Evolutionary conservation across 1,140 invertebrate species (phyloP).

Genomic region (Lasaia peninsularis): DNA sequence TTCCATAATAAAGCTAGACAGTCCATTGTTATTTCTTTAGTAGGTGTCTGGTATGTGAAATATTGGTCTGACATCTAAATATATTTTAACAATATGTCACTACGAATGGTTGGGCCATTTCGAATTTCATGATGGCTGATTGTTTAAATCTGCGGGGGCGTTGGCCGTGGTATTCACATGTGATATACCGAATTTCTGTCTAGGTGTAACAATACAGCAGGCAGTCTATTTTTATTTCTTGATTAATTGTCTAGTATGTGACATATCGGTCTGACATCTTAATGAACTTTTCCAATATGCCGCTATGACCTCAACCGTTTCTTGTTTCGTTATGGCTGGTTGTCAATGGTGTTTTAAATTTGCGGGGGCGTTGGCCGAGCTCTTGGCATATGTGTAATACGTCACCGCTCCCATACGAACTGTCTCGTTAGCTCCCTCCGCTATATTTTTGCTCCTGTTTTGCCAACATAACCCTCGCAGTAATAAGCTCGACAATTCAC

Average conservation of each 20-base stretch:
- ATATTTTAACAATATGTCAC: neutral
- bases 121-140: conserved; percentile 32
- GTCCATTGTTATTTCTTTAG: too few species aligned
- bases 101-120: neutral
- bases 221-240: too few species aligned
- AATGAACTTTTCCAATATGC: neutral
- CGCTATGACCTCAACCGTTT: neutral
- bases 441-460: conserved; percentile 15
- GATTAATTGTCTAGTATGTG: neutral
- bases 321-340: conserved; percentile 33
- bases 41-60: too few species aligned
- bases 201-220: too few species aligned
- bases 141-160: conserved; percentile 53
- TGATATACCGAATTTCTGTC: too few species aligned
- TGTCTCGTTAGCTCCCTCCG: conserved; percentile 57
- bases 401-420: conserved; percentile 45
- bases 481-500: neutral
- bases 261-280: neutral
- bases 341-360: conserved; percentile 45
- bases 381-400: conserved; percentile 40
- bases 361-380: conserved; percentile 54
- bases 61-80: neutral
- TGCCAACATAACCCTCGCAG: neutral
- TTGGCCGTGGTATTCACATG: conserved; percentile 38
- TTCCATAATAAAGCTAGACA: too few species aligned